Percentiles rank a stretch among this genome's conserved stretches.
Conservation (phyloP, 2,888 invertebrate species). For the Opisthograptis luteolata region DNA sequence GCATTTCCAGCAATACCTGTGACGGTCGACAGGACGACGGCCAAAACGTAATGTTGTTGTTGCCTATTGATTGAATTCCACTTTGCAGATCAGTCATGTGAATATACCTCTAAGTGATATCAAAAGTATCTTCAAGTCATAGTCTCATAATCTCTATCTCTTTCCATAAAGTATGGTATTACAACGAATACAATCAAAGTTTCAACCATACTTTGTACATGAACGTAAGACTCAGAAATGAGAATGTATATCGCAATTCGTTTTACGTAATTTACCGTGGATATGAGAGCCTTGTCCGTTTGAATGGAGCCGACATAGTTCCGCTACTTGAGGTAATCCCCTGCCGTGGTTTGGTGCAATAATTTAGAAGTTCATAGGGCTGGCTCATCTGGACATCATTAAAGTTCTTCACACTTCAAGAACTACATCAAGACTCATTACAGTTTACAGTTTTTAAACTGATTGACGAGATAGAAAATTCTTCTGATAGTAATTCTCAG, state of each 20-base stretch:
- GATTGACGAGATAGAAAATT: no score
- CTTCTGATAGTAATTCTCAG: no score
- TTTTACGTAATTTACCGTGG: constrained; percentile 16
- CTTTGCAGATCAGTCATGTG: no score
- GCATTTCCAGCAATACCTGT: no score
- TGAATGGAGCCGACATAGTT: constrained; percentile 8
- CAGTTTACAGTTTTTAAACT: no score
- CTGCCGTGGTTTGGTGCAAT: background rate
- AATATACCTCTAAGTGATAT: no score
- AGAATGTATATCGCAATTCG: constrained; percentile 12
- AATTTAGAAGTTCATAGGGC: constrained; percentile 10
- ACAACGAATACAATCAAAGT: constrained; percentile 3
- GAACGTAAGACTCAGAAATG: constrained; percentile 5
- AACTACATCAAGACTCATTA: no score
- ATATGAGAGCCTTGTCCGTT: constrained; percentile 3
- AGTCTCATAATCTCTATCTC: no score
- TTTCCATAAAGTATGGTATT: background rate
- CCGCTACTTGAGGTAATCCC: background rate
- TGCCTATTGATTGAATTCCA: no score
- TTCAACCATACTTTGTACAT: constrained; percentile 8
- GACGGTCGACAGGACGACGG: no score
- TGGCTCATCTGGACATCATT: background rate
- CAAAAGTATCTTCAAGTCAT: no score
- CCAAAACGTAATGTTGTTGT: no score
- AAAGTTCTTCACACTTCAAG: background rate